Conservation (phyloP, 2,797 vertebrate species). For the Mus minutoides region DNA sequence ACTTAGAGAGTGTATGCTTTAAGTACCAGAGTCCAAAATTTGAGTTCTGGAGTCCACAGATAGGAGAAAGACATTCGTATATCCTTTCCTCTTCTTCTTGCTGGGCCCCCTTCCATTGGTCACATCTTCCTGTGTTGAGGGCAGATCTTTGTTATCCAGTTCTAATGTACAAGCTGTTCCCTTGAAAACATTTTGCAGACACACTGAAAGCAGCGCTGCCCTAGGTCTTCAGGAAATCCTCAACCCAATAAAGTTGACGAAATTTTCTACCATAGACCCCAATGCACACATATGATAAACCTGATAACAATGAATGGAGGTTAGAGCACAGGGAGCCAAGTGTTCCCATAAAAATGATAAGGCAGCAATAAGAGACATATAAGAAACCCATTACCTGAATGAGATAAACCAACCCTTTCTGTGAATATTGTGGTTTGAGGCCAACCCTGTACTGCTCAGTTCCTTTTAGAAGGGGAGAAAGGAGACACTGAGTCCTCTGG, state of each 20-base stretch:
- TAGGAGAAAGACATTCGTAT: not conserved
- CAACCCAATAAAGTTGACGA: not conserved
- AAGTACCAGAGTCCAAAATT: not conserved
- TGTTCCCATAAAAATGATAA: not conserved
- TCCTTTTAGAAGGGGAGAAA: not conserved
- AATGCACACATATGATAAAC: not conserved
- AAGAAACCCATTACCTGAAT: not conserved
- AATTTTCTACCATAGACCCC: not conserved
- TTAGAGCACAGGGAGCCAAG: not conserved
- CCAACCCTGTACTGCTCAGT: not conserved
- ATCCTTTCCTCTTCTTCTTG: not conserved
- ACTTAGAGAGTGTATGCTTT: too few relatives aligned
- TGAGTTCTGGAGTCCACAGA: not conserved
- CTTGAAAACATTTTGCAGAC: not conserved
- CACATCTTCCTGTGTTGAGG: not conserved
- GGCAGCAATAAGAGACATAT: not conserved
- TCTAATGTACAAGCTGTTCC: not conserved
- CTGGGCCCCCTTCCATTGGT: not conserved
- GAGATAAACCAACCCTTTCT: not conserved
- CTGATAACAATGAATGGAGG: not conserved
- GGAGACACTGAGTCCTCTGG: too few relatives aligned
- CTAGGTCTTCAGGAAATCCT: not conserved
- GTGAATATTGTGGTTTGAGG: not conserved
- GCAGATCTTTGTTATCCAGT: too few relatives aligned
- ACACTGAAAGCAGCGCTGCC: not conserved